Evolutionary conservation across 2,113 vertebrate genomes (phyloP).

Genomic region (Meleagris gallopavo): DNA sequence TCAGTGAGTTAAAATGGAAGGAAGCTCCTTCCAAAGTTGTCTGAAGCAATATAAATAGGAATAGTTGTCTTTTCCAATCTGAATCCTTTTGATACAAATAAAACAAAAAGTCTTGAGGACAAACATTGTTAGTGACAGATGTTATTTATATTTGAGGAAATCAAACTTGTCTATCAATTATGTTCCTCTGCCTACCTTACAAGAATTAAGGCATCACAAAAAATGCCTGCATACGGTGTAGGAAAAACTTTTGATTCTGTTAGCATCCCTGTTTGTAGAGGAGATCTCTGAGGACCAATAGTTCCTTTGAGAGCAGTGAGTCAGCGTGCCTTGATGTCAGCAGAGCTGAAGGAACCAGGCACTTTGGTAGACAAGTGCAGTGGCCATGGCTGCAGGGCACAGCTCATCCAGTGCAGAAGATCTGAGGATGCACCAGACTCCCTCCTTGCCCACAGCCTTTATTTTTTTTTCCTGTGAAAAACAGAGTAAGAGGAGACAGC

Average conservation of each 20-base stretch:
- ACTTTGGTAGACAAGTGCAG: background rate
- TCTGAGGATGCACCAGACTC: background rate
- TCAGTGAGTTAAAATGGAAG: background rate
- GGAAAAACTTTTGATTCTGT: background rate
- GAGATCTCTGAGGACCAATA: background rate
- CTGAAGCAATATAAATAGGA: background rate
- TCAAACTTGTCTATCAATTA: background rate
- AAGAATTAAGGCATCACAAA: background rate
- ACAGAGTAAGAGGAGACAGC: background rate
- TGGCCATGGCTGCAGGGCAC: background rate
- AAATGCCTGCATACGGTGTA: background rate
- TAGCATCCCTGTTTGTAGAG: accelerated
- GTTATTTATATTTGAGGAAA: background rate
- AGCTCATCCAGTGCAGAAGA: background rate
- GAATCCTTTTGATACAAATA: background rate
- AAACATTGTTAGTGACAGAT: background rate
- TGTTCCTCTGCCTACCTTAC: accelerated
- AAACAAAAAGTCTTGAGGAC: background rate
- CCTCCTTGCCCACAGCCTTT: background rate
- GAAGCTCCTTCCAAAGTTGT: background rate
- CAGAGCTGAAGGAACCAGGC: background rate
- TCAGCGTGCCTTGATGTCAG: background rate
- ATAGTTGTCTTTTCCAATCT: background rate
- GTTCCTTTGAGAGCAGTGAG: accelerated
- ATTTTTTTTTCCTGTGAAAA: background rate